Percentiles rank a stretch among this genome's conserved stretches.
phyloP scores from a whole-genome alignment of 2,888 invertebrate genomes.

The Andrena praecox region DNA sequence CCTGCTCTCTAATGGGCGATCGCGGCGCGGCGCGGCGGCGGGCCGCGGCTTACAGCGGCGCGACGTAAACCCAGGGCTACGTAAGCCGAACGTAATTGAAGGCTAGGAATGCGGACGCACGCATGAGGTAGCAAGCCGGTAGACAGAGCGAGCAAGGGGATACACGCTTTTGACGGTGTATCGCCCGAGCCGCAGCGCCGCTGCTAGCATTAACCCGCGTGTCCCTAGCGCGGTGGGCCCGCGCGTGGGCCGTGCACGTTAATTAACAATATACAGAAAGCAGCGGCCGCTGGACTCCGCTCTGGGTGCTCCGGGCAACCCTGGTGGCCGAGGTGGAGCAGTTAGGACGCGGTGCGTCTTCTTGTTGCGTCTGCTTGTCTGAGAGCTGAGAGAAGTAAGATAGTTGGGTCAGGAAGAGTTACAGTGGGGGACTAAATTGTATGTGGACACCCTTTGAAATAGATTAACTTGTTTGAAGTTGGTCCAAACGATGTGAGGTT shows the following conservation, averaged over 20 bases:
- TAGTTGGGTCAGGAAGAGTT: too few relatives aligned
- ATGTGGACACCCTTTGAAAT: too few relatives aligned
- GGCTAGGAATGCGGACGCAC: constrained; percentile 80
- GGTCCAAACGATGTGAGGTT: too few relatives aligned
- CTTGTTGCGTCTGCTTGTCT: too few relatives aligned
- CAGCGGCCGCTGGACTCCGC: constrained; percentile 9
- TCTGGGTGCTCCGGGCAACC: too few relatives aligned
- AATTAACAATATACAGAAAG: constrained; percentile 63
- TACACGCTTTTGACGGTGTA: constrained; percentile 56
- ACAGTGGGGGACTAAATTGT: too few relatives aligned
- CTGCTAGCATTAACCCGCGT: constrained; percentile 53
- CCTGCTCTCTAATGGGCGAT: constrained; percentile 74
- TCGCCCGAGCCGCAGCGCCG: background rate
- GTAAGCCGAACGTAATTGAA: constrained; percentile 73
- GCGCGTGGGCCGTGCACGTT: constrained; percentile 50
- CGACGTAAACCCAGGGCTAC: constrained; percentile 44
- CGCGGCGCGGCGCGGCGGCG: constrained; percentile 48
- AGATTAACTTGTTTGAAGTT: too few relatives aligned
- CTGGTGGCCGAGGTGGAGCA: too few relatives aligned
- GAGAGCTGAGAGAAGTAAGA: too few relatives aligned
- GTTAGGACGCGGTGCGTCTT: too few relatives aligned
- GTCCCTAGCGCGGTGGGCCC: constrained; percentile 51
- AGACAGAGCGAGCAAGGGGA: constrained; percentile 60
- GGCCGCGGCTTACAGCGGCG: constrained; percentile 26
- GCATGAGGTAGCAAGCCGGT: constrained; percentile 75